Percentiles rank a stretch among this genome's conserved stretches.
Evolutionary conservation across 2,888 invertebrate species (phyloP).

Genomic region (Phania funesta): DNA sequence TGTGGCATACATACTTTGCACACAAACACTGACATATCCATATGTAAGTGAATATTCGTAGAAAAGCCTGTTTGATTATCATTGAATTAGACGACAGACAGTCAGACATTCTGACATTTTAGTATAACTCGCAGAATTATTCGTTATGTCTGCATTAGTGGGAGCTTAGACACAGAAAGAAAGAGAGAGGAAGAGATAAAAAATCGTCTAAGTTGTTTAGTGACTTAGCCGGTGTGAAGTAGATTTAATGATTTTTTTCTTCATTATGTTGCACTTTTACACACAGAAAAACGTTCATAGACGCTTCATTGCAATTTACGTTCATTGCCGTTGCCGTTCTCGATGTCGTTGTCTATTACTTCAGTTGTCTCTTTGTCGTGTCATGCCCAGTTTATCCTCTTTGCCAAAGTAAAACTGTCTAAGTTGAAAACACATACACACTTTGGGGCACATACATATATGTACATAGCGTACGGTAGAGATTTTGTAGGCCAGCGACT

Average conservation of each 20-base stretch:
- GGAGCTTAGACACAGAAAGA: slow-evolving; percentile 8
- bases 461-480: not conserved
- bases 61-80: slow-evolving; percentile 21
- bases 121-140: not conserved
- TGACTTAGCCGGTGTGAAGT: slow-evolving; percentile 46
- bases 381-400: slow-evolving; percentile 59
- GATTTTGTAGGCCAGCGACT: slow-evolving; percentile 66
- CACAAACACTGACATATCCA: not conserved
- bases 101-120: slow-evolving; percentile 11
- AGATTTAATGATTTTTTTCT: slow-evolving; percentile 10
- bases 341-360: slow-evolving; percentile 53
- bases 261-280: slow-evolving; percentile 16
- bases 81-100: slow-evolving; percentile 14
- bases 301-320: slow-evolving; percentile 35
- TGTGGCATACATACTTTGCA: slow-evolving; percentile 17
- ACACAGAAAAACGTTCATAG: not conserved
- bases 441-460: no score
- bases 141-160: slow-evolving; percentile 33
- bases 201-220: slow-evolving; percentile 6
- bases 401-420: slow-evolving; percentile 61
- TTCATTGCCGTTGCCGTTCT: slow-evolving; percentile 42
- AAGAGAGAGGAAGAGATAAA: not conserved
- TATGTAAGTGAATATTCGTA: not conserved
- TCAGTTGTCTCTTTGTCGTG: slow-evolving; percentile 55
- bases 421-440: slow-evolving; percentile 34